Conservation (phyloP, 1,140 invertebrate genomes). For the Leguminivora glycinivorella region DNA sequence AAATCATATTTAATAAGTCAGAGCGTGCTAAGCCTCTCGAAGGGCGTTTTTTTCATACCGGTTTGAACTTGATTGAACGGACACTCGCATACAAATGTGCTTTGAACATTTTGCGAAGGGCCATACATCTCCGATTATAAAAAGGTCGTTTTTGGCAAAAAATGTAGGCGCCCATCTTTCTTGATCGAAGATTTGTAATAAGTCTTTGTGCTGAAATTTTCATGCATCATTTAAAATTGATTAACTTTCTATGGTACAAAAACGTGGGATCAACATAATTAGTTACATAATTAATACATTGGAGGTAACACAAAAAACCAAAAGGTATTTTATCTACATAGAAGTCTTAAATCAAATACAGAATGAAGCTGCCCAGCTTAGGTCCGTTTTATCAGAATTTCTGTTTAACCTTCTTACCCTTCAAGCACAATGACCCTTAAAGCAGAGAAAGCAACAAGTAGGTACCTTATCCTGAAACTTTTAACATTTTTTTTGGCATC, state of each 20-base stretch:
- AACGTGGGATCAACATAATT: background rate
- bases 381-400: too few relatives aligned
- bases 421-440: too few relatives aligned
- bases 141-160: background rate
- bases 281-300: background rate
- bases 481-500: too few relatives aligned
- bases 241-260: background rate
- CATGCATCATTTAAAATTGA: background rate
- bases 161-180: background rate
- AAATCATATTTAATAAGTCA: too few relatives aligned
- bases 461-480: too few relatives aligned
- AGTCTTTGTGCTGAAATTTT: background rate
- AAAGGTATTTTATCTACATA: background rate
- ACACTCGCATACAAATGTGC: constrained; percentile 9
- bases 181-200: background rate
- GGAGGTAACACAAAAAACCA: background rate
- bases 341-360: too few relatives aligned
- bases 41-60: constrained; percentile 1
- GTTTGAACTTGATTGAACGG: background rate
- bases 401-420: too few relatives aligned
- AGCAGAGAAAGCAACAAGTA: too few relatives aligned
- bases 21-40: background rate
- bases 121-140: background rate
- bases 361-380: too few relatives aligned
- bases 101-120: background rate